These are phyloP conservation scores for Apodemus agrarius DNA, from an alignment of 2,797 vertebrate genomes.

Conservation along the genomic window DNA sequence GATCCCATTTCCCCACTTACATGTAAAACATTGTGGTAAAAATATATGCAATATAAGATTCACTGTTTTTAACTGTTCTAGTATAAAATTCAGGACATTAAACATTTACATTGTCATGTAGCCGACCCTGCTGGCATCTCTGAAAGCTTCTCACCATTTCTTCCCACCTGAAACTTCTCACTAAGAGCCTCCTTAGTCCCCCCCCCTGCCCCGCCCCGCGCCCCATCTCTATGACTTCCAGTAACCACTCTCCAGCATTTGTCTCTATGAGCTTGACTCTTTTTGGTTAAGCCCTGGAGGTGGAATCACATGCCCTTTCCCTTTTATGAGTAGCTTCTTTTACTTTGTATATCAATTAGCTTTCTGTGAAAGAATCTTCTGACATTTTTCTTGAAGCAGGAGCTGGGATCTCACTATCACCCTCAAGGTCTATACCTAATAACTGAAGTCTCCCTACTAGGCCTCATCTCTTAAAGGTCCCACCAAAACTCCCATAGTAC, in stretches of 20 bases:
- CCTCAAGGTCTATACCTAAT: not conserved
- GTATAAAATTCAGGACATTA: not conserved
- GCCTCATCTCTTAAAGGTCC: not conserved
- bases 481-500: not conserved
- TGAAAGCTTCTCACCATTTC: not conserved
- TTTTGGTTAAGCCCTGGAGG: not conserved
- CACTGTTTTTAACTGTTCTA: not conserved
- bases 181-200: not conserved
- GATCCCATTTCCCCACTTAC: not conserved
- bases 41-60: not conserved
- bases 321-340: slow-evolving; percentile 6
- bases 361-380: not conserved
- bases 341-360: not conserved
- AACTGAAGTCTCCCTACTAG: not conserved
- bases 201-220: no score
- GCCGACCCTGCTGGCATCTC: not conserved
- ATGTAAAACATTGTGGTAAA: slow-evolving; percentile 16
- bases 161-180: not conserved
- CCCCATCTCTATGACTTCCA: not conserved
- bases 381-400: not conserved
- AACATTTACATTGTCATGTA: not conserved
- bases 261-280: not conserved
- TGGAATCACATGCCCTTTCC: not conserved
- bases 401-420: no score
- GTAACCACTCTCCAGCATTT: not conserved